Conservation (phyloP, 2,888 invertebrate genomes). For the Ophion obscuratus region DNA sequence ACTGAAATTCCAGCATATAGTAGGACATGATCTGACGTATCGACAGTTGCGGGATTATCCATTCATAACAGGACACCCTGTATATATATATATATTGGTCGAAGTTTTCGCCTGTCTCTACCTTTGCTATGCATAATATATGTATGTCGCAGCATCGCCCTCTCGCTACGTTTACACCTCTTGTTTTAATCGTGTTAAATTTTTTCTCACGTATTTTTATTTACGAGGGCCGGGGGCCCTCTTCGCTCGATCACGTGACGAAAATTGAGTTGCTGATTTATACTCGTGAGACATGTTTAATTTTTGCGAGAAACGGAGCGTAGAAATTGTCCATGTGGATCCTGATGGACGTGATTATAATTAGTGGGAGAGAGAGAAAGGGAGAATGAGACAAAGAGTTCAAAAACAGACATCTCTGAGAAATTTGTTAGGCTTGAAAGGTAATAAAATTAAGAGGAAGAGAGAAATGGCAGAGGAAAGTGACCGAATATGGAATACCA, state of each 20-base stretch:
- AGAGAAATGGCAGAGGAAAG: no score
- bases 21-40: no score
- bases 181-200: constrained; percentile 30
- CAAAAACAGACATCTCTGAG: background rate
- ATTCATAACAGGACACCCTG: no score
- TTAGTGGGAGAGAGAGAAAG: no score
- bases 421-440: background rate
- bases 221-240: constrained; percentile 32
- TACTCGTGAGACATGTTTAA: constrained; percentile 61
- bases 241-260: constrained; percentile 68
- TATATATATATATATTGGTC: background rate
- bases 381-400: background rate
- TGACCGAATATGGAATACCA: no score
- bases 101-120: constrained; percentile 26
- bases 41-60: no score
- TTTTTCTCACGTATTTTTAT: constrained; percentile 36
- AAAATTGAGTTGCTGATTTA: constrained; percentile 78
- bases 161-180: constrained; percentile 26
- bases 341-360: background rate
- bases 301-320: constrained; percentile 18
- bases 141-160: constrained; percentile 34
- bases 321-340: background rate
- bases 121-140: constrained; percentile 48
- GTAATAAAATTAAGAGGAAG: no score
- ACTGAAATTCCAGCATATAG: no score